phyloP scores from a whole-genome alignment of 2,888 invertebrate genomes.

The Cheilosia soror region DNA sequence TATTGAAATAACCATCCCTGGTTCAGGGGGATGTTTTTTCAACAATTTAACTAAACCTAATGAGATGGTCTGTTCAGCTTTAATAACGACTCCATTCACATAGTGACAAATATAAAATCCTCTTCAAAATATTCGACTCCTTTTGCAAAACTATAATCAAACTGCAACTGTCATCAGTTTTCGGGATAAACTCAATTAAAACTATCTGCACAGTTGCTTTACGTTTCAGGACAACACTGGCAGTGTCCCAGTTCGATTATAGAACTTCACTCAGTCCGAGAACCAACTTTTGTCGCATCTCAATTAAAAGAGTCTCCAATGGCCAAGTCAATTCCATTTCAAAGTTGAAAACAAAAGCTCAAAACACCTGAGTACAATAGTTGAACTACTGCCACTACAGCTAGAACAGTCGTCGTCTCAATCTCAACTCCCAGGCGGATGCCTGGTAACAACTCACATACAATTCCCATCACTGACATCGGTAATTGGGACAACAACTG shows the following conservation, averaged over 20 bases:
- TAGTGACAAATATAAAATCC: neutral
- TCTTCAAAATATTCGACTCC: neutral
- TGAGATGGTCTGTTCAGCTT: neutral
- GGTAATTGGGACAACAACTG: neutral
- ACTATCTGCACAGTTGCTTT: neutral
- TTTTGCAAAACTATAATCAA: neutral
- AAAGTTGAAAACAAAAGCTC: slow-evolving; percentile 16
- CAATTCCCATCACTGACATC: slow-evolving; percentile 19
- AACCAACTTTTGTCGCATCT: slow-evolving; percentile 2
- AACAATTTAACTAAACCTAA: neutral
- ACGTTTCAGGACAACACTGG: neutral
- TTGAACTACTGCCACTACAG: neutral
- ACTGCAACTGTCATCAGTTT: neutral
- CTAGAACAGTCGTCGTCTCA: neutral
- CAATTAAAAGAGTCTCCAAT: slow-evolving; percentile 32
- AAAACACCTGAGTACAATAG: slow-evolving; percentile 14
- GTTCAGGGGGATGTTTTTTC: neutral
- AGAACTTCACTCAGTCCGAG: neutral
- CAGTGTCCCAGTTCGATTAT: slow-evolving; percentile 1
- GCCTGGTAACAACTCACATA: neutral
- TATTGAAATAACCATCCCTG: neutral
- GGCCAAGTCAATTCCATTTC: neutral
- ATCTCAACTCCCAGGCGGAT: slow-evolving; percentile 21
- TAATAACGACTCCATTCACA: neutral
- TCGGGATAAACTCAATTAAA: slow-evolving; percentile 7